These are phyloP conservation scores for Drosophila albomicans DNA, from an alignment of 1,140 invertebrate genomes.

Conservation along the genomic window DNA sequence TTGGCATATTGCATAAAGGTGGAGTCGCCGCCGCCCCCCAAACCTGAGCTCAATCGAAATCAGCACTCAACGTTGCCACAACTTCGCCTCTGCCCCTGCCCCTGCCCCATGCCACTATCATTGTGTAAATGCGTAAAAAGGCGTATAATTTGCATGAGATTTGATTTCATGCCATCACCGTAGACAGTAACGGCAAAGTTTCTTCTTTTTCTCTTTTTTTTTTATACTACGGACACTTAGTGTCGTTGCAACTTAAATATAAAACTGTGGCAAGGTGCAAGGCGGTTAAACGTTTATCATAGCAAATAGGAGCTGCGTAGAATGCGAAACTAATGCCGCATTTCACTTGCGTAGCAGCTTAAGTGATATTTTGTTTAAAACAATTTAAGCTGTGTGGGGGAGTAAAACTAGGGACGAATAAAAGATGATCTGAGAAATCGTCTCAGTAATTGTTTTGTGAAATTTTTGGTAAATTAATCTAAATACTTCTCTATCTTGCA, in stretches of 20 bases:
- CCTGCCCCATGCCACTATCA: slow-evolving; percentile 33
- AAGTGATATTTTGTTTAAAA: background rate
- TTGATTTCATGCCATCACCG: slow-evolving; percentile 68
- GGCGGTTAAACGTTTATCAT: background rate
- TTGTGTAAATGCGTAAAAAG: slow-evolving; percentile 79
- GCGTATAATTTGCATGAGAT: slow-evolving; percentile 82
- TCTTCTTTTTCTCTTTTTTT: background rate
- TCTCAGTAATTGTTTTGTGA: no score
- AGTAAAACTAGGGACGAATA: no score
- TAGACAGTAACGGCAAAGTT: slow-evolving; percentile 45
- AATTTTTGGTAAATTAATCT: no score
- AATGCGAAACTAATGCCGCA: background rate
- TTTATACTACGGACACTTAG: background rate
- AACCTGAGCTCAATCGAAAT: slow-evolving; percentile 23
- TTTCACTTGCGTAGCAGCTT: background rate
- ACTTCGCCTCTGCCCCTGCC: background rate
- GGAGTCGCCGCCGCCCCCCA: background rate
- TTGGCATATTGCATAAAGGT: slow-evolving; percentile 23
- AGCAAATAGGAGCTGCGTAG: background rate
- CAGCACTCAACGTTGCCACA: slow-evolving; percentile 45
- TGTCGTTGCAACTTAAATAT: slow-evolving; percentile 14
- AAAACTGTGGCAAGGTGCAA: background rate
- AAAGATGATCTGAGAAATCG: no score
- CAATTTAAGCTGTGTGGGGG: background rate
- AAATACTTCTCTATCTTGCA: no score